Evolutionary conservation across 2,113 vertebrate species (phyloP).

Genomic region (Caranx melampygus): DNA sequence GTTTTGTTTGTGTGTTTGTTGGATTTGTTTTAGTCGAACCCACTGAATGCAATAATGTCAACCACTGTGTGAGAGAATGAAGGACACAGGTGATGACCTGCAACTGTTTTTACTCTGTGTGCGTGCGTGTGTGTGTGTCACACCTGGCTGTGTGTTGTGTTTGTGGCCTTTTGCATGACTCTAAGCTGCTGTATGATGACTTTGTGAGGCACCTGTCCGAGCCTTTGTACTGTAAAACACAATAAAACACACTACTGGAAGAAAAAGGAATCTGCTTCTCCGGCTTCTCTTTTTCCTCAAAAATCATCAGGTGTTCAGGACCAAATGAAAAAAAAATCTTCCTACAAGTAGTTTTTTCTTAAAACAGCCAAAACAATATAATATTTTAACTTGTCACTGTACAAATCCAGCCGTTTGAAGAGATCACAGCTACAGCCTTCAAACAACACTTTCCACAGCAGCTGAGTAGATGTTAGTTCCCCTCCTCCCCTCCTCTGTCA

Average conservation of each 20-base stretch:
- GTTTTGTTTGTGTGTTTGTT: background rate
- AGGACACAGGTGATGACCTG: background rate
- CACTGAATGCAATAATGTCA: slow-evolving; percentile 41
- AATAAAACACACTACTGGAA: slow-evolving; percentile 49
- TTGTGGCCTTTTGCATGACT: slow-evolving; percentile 71
- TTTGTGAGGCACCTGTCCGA: slow-evolving; percentile 58
- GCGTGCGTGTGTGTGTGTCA: slow-evolving; percentile 27
- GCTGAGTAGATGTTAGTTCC: no score
- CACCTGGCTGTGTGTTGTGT: slow-evolving; percentile 25
- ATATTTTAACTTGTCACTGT: no score
- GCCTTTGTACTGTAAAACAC: slow-evolving; percentile 56
- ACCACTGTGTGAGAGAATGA: slow-evolving; percentile 3
- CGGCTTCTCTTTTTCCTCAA: background rate
- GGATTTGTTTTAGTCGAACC: background rate
- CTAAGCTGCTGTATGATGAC: slow-evolving; percentile 41
- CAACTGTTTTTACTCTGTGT: background rate
- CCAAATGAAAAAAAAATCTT: no score
- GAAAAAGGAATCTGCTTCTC: background rate
- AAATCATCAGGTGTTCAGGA: no score
- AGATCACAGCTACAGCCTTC: no score
- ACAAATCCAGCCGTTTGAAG: no score
- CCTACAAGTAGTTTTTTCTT: no score
- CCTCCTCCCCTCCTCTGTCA: no score
- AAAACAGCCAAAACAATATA: no score
- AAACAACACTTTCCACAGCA: no score